These are phyloP conservation scores for Diplodus sargus DNA, from an alignment of 2,797 vertebrate genomes.

Conservation along the genomic window DNA sequence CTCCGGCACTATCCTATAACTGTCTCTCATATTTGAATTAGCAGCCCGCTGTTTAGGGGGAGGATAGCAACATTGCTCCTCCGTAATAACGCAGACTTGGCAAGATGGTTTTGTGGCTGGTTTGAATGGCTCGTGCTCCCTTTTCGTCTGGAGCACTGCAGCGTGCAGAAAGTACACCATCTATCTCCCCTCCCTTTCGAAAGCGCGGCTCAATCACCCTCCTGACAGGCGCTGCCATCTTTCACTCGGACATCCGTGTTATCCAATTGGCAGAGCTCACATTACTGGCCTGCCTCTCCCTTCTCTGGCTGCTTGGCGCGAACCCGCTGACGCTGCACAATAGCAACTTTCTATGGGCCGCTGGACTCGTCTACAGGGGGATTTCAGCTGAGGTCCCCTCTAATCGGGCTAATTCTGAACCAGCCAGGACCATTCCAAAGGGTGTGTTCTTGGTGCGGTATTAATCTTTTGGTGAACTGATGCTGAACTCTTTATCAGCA, in stretches of 20 bases:
- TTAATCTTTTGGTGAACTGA: constrained; percentile 84
- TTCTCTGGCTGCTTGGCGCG: constrained; percentile 47
- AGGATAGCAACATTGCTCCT: constrained; percentile 31
- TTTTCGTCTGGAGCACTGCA: constrained; percentile 37
- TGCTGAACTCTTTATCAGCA: constrained; percentile 82
- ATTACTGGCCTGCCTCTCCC: constrained; percentile 52
- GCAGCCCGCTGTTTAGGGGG: constrained; percentile 7
- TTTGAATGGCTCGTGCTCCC: constrained; percentile 31
- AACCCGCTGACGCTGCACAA: constrained; percentile 76
- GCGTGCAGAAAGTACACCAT: constrained; percentile 41
- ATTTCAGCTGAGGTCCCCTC: constrained; percentile 66
- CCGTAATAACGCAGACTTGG: constrained; percentile 51
- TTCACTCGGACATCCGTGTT: constrained; percentile 70
- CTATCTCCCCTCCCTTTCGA: constrained; percentile 46
- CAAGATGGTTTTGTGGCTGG: constrained; percentile 15
- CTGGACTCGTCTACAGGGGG: constrained; percentile 56
- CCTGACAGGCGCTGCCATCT: constrained; percentile 71
- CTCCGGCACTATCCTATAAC: neutral
- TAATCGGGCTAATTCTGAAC: constrained; percentile 76
- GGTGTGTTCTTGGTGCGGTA: constrained; percentile 71
- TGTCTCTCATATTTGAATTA: constrained; percentile 9
- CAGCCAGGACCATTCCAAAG: constrained; percentile 68
- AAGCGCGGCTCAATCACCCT: constrained; percentile 70
- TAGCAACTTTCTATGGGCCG: constrained; percentile 69
- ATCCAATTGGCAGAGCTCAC: constrained; percentile 73